Percentiles rank a stretch among this genome's conserved stretches.
phyloP scores from a whole-genome alignment of 2,797 vertebrate species.

The Lacerta agilis region DNA sequence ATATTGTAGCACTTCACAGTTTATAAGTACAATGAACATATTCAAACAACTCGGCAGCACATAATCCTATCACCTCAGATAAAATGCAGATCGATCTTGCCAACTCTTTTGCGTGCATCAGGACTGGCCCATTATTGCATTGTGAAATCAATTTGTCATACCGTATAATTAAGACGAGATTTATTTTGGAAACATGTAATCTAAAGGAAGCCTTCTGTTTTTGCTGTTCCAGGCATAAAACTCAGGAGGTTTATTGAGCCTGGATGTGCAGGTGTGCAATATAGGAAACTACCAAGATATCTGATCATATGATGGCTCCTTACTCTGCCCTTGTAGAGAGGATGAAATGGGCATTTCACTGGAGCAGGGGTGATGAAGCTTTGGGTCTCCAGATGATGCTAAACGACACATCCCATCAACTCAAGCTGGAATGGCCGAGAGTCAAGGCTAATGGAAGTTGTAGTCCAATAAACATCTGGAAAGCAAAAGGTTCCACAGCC shows the following conservation, averaged over 20 bases:
- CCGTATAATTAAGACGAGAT: constrained; percentile 7
- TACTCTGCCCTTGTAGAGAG: no score
- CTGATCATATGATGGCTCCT: neutral
- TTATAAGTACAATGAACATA: neutral
- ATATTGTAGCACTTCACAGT: neutral
- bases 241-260: neutral
- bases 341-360: no score
- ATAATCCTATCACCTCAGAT: constrained; percentile 13
- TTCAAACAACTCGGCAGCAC: neutral
- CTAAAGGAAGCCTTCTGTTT: neutral
- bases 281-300: neutral
- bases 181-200: neutral
- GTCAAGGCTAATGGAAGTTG: no score
- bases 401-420: no score
- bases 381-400: no score
- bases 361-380: no score
- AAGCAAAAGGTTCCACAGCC: no score
- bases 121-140: neutral
- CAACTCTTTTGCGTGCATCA: neutral
- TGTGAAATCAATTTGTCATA: constrained; percentile 36
- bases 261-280: neutral
- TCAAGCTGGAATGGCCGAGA: no score
- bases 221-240: neutral
- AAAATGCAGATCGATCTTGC: neutral
- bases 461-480: no score